phyloP scores from a whole-genome alignment of 2,113 vertebrate species.

The Origma solitaria region DNA sequence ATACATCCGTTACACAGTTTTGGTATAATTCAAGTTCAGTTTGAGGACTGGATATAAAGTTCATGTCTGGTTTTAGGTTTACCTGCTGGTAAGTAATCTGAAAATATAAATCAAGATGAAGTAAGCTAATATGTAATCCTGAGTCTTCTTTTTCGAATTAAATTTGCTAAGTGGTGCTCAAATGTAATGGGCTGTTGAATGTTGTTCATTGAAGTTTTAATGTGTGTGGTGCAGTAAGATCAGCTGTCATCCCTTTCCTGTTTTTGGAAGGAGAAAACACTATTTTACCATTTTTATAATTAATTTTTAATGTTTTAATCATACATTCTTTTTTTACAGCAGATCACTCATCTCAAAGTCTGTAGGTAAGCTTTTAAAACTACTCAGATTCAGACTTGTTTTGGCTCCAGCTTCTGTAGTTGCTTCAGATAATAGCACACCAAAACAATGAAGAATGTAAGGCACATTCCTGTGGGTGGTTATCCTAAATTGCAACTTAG shows the following conservation, averaged over 20 bases:
- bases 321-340: slow-evolving; percentile 62
- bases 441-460: slow-evolving; percentile 13
- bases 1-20: not conserved
- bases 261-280: not conserved
- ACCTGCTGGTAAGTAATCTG: not conserved
- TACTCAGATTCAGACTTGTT: slow-evolving; percentile 2
- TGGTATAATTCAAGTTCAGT: not conserved
- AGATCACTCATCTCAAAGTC: slow-evolving; percentile 69
- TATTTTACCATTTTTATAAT: not conserved
- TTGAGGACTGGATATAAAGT: not conserved
- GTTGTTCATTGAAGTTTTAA: not conserved
- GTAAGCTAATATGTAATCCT: not conserved
- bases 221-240: not conserved
- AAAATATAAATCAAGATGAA: not conserved
- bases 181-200: not conserved
- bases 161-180: not conserved
- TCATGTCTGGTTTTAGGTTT: not conserved
- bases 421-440: not conserved
- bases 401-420: slow-evolving; percentile 1
- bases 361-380: slow-evolving; percentile 66
- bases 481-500: not conserved
- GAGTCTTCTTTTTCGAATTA: not conserved
- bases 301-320: not conserved
- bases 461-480: not conserved
- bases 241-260: not conserved